phyloP scores from a whole-genome alignment of 2,888 invertebrate species.

The Norana najaformis region DNA sequence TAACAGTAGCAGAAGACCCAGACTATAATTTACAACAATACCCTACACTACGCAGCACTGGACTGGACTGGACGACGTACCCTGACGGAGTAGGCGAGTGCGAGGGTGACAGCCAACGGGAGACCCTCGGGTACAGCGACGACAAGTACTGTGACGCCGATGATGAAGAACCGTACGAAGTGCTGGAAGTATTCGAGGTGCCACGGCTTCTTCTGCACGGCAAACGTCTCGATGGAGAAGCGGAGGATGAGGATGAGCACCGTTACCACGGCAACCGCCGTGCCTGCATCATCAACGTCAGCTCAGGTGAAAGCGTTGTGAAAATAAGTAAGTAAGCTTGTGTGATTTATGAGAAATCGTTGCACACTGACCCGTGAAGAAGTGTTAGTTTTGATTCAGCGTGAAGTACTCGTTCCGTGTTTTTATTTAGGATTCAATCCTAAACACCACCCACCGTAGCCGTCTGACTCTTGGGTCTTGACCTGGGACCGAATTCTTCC shows the following conservation, averaged over 20 bases:
- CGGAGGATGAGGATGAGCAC: constrained; percentile 93
- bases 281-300: constrained; percentile 67
- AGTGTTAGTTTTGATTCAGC: too few relatives aligned
- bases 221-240: constrained; percentile 89
- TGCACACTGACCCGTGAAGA: too few relatives aligned
- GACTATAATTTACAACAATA: neutral
- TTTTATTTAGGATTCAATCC: too few relatives aligned
- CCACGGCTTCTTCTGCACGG: constrained; percentile 71
- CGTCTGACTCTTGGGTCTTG: too few relatives aligned
- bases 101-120: constrained; percentile 95
- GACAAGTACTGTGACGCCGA: constrained; percentile 98
- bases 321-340: too few relatives aligned
- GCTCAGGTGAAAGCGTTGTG: too few relatives aligned
- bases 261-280: constrained; percentile 90
- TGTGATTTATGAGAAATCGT: too few relatives aligned
- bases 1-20: too few relatives aligned
- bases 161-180: constrained; percentile 95
- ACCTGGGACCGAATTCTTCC: too few relatives aligned
- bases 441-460: too few relatives aligned
- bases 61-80: constrained; percentile 67
- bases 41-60: neutral
- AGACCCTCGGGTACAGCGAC: constrained; percentile 99
- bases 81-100: constrained; percentile 98
- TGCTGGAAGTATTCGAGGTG: constrained; percentile 72
- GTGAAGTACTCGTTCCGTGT: too few relatives aligned